Conservation (phyloP, 2,113 vertebrate species). For the Tetrax tetrax region DNA sequence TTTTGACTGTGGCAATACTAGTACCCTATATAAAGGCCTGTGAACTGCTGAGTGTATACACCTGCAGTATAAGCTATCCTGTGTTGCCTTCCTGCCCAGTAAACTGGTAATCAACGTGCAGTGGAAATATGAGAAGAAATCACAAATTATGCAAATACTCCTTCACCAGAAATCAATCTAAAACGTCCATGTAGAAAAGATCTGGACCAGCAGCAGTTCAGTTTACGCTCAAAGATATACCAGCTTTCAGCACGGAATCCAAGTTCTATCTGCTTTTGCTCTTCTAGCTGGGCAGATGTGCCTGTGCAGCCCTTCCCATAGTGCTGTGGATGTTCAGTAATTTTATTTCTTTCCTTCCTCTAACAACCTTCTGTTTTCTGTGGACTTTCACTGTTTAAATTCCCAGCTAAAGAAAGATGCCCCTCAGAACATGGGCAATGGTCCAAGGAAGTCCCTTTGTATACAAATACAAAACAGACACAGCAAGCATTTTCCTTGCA, state of each 20-base stretch:
- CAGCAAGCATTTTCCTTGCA: not conserved
- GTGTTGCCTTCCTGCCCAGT: not conserved
- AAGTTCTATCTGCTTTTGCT: not conserved
- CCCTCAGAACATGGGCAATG: not conserved
- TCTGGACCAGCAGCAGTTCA: not conserved
- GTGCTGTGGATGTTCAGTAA: not conserved
- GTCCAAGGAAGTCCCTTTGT: not conserved
- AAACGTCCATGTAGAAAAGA: not conserved
- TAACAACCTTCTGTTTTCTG: not conserved
- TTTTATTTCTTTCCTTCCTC: not conserved
- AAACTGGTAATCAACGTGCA: rapidly evolving
- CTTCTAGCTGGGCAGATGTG: not conserved
- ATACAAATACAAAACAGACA: not conserved
- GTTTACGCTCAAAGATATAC: not conserved
- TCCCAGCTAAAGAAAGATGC: not conserved
- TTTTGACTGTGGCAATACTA: not conserved
- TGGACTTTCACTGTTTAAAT: not conserved
- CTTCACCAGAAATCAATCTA: not conserved
- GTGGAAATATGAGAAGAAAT: not conserved
- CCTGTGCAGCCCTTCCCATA: not conserved
- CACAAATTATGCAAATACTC: not conserved
- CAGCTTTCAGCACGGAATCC: not conserved
- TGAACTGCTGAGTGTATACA: not conserved
- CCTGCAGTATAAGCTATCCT: rapidly evolving
- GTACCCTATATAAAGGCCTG: not conserved